Evolutionary conservation across 2,888 invertebrate species (phyloP), one percentile per base, ranked within the genome.

Genomic region (Branchipolynoe longqiensis): DNA sequence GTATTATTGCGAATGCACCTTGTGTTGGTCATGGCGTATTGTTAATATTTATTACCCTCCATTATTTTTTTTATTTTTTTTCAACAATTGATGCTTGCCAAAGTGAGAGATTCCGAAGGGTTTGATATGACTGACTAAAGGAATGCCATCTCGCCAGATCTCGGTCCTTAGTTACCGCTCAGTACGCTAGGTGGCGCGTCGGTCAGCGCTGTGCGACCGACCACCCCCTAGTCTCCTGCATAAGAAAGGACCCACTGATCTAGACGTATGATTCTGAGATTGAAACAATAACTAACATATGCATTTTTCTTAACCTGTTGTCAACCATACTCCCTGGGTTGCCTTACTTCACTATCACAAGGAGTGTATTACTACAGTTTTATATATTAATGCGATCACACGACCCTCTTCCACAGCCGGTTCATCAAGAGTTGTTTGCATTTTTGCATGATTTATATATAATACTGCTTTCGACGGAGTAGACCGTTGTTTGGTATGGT

Each of bases 391-490:
- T n/a, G n/a, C n/a, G 8, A 6, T 38, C 40, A 69, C 54, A 78
- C 78, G 31, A n/a, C 78, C 78, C 41, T 78, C 78, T 78, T 78
- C 78, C 78, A 78, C 41, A 78, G 25, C 78, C 54, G 48, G 54
- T 78, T 78, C 78, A n/a, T n/a, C n/a, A n/a, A 78, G 54, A 78
- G 78, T 78, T 78, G 78, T 78, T 78, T 78, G 78, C 78, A 78
- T 78, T 78, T 78, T 78, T 78, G 78, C 78, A 78, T 78, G 78
- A 78, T 78, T 78, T 78, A 78, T 78, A 78, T 78, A n/a, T n/a
- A n/a, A n/a, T 78, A 78, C 78, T 78, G 78, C 78, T 78, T 78
- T 78, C 78, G n/a, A 28, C 78, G 78, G 78, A 78, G 78, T 78
- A 25, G 78, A 48, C 48, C 41, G 78, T 78, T 78, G 48, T 48